These are phyloP conservation scores for Ianthella basta DNA, from an alignment of 37 sponge, comb jelly and placozoan species.

Conservation along the genomic window DNA sequence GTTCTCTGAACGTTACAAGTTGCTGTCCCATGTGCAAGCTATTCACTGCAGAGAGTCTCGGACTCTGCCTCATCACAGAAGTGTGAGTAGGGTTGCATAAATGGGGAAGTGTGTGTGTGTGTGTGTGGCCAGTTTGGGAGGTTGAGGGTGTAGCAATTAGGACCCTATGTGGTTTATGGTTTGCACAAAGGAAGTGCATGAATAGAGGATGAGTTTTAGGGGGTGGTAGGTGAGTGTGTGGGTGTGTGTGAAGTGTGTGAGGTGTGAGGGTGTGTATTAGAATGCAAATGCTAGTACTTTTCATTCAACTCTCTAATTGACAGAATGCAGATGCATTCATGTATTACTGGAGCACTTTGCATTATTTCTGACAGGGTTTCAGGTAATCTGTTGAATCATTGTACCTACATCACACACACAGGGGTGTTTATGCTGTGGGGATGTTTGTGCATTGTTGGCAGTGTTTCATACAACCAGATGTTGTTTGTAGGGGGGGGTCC, in stretches of 20 bases:
- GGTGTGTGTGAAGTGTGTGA: not conserved
- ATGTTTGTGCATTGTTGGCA: no score
- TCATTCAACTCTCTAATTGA: not conserved
- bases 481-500: no score
- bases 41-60: not conserved
- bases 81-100: not conserved
- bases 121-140: not conserved
- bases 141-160: not conserved
- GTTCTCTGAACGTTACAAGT: conserved; percentile 55
- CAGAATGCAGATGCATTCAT: not conserved
- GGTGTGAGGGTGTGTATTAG: not conserved
- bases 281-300: not conserved
- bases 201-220: no score
- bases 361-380: no score
- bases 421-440: no score
- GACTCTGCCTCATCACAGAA: not conserved
- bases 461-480: no score
- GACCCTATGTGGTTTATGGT: no score
- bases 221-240: no score
- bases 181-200: no score
- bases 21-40: conserved; percentile 46
- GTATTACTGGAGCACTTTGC: no score
- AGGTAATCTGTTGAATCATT: no score
- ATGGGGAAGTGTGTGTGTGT: not conserved
- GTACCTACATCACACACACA: no score